Evolutionary conservation across 2,888 invertebrate genomes (phyloP).

Genomic region (Gymnosoma rotundatum): DNA sequence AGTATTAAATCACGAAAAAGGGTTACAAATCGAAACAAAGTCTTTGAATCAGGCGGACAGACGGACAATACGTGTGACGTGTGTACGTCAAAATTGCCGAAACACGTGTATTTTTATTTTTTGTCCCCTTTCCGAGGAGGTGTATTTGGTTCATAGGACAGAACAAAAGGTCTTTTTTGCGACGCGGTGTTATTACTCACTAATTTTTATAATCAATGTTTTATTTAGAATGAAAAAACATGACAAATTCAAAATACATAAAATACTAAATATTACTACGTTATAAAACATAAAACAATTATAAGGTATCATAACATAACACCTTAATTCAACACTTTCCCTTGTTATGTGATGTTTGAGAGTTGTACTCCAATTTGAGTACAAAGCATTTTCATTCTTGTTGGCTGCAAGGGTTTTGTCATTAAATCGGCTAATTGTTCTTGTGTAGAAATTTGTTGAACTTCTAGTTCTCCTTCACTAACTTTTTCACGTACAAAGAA

Average conservation of each 20-base stretch:
- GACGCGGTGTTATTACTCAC: no score
- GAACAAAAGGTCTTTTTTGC: conserved; percentile 1
- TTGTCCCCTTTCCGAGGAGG: neutral
- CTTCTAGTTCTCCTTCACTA: neutral
- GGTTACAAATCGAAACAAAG: no score
- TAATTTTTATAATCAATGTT: no score
- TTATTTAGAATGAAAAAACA: no score
- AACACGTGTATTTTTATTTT: conserved; percentile 7
- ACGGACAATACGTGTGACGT: no score
- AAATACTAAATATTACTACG: no score
- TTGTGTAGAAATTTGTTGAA: neutral
- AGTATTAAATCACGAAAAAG: no score
- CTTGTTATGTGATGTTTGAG: neutral
- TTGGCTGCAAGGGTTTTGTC: neutral
- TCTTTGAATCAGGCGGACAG: no score
- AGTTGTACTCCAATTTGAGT: neutral
- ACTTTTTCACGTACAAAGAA: conserved; percentile 22
- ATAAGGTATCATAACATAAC: neutral
- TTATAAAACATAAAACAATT: no score
- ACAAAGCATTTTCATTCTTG: conserved; percentile 4
- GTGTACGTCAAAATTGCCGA: neutral
- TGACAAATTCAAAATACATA: no score
- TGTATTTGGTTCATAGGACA: no score
- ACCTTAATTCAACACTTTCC: conserved; percentile 11
- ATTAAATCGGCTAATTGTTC: neutral